Percentiles rank a stretch among this genome's conserved stretches.
These are phyloP conservation scores for Oopsacas minuta DNA, from an alignment of 37 sponge, comb jelly and placozoan species.

Conservation along the genomic window DNA sequence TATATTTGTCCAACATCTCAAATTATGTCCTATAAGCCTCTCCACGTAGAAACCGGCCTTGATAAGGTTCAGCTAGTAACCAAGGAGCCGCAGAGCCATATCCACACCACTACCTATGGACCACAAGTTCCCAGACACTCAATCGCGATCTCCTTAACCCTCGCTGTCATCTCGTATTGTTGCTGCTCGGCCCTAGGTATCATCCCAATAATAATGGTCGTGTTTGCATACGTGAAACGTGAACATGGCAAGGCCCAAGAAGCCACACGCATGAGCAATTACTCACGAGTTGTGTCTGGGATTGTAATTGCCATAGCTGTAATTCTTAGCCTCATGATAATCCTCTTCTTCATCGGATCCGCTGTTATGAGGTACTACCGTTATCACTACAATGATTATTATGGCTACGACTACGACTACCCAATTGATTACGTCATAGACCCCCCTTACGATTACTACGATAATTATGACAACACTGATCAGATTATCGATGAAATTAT, in stretches of 20 bases:
- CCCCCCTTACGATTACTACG: background rate
- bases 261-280: background rate
- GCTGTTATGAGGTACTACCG: background rate
- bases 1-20: too few relatives aligned
- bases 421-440: too few relatives aligned
- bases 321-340: background rate
- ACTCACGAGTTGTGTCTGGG: background rate
- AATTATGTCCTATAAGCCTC: background rate
- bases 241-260: background rate
- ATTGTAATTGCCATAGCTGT: background rate
- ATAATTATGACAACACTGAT: background rate
- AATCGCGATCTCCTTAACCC: background rate
- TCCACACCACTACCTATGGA: background rate
- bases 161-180: background rate
- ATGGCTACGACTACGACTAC: background rate
- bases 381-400: background rate
- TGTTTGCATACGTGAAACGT: background rate
- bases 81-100: background rate
- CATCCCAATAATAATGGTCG: background rate
- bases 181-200: background rate
- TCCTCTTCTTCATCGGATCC: background rate
- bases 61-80: background rate
- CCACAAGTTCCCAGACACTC: background rate
- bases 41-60: background rate
- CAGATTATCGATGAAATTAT: background rate